Conservation (phyloP, 1,140 invertebrate species). For the Rhopalosiphum maidis region DNA sequence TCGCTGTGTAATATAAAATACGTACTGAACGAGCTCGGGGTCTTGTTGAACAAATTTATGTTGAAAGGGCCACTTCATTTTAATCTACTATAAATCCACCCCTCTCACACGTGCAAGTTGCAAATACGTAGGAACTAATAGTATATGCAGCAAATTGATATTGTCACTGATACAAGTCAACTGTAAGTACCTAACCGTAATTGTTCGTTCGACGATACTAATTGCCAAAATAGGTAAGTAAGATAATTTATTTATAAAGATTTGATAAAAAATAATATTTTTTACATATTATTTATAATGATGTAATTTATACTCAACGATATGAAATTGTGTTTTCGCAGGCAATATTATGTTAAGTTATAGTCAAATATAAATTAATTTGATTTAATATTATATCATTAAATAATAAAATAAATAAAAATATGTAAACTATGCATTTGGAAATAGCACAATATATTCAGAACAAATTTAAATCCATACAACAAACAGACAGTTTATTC, state of each 20-base stretch:
- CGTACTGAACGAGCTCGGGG: neutral
- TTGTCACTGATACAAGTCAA: neutral
- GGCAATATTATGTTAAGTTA: neutral
- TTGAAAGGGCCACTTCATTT: slow-evolving; percentile 7
- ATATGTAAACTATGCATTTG: neutral
- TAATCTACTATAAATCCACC: slow-evolving; percentile 21
- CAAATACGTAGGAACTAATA: neutral
- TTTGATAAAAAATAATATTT: too few species aligned
- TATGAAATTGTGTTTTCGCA: neutral
- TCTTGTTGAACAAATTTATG: slow-evolving; percentile 47
- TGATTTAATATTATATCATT: neutral
- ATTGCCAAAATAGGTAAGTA: neutral
- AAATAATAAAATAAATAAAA: neutral
- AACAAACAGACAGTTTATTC: neutral
- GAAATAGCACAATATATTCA: neutral
- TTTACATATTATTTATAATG: neutral
- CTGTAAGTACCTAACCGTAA: neutral
- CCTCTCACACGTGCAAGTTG: neutral
- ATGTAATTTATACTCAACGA: neutral
- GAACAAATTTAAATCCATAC: neutral
- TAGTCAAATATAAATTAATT: neutral
- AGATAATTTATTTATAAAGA: neutral
- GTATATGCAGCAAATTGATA: neutral
- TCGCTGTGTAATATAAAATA: slow-evolving; percentile 30
- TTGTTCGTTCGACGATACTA: neutral